Evolutionary conservation across 92 coral and sea anemone species (phyloP).

Genomic region (Siderastrea radians): DNA sequence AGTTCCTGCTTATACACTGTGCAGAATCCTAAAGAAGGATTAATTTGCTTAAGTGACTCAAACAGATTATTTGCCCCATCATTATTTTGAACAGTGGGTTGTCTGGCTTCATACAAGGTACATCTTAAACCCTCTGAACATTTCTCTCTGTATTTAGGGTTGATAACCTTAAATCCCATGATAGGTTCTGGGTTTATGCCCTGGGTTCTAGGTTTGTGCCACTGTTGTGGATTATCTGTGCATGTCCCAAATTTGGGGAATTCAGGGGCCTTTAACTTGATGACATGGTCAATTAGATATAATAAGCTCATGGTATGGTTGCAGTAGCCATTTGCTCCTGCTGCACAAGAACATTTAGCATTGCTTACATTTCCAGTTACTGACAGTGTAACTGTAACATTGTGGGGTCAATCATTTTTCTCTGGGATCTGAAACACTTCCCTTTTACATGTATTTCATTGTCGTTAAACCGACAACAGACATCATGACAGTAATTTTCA

Average conservation of each 20-base stretch:
- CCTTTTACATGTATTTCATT: slow-evolving; percentile 53
- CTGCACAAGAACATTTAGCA: slow-evolving; percentile 66
- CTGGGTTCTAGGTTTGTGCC: slow-evolving; percentile 79
- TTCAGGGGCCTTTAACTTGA: slow-evolving; percentile 57
- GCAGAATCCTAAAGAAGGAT: slow-evolving; percentile 70
- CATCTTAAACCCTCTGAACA: slow-evolving; percentile 63
- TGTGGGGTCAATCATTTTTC: slow-evolving; percentile 60
- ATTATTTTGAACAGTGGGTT: slow-evolving; percentile 61
- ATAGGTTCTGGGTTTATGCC: slow-evolving; percentile 72
- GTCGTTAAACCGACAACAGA: slow-evolving; percentile 26
- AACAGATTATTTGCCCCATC: slow-evolving; percentile 27
- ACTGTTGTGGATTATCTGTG: slow-evolving; percentile 83
- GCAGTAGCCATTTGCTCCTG: slow-evolving; percentile 74
- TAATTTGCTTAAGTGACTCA: slow-evolving; percentile 46
- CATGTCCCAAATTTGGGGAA: slow-evolving; percentile 77
- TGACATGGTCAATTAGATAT: slow-evolving; percentile 71
- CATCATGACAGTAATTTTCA: slow-evolving; percentile 71
- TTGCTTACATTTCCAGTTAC: slow-evolving; percentile 47
- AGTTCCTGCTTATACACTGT: slow-evolving; percentile 25
- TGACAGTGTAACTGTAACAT: slow-evolving; percentile 47
- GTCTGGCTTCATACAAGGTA: slow-evolving; percentile 74
- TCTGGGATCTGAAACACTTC: slow-evolving; percentile 70
- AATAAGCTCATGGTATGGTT: slow-evolving; percentile 73
- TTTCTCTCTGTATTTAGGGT: slow-evolving; percentile 60
- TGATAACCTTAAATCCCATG: slow-evolving; percentile 64